Evolutionary conservation across 2,888 invertebrate genomes (phyloP).

Genomic region (Agonum fuliginosum): DNA sequence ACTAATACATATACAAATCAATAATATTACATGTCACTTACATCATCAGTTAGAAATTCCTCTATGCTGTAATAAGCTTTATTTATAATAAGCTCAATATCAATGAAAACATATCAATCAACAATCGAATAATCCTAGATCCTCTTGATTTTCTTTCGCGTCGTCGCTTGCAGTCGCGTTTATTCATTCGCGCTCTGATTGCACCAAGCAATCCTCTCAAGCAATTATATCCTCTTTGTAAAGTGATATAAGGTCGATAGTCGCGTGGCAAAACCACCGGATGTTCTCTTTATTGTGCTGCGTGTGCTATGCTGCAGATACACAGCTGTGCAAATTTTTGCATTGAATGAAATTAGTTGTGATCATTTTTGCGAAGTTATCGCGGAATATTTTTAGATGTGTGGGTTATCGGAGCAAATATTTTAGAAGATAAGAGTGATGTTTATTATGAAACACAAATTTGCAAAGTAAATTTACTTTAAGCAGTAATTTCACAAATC

Average conservation of each 20-base stretch:
- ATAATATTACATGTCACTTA: too few species aligned
- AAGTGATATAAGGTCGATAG: background rate
- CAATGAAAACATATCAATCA: too few species aligned
- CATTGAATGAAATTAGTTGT: background rate
- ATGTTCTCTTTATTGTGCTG: background rate
- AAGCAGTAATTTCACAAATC: too few species aligned
- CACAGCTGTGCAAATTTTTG: constrained; percentile 13
- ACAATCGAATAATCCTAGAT: too few species aligned
- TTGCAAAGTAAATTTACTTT: too few species aligned
- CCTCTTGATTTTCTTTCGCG: background rate
- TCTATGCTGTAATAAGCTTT: too few species aligned
- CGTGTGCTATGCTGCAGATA: background rate
- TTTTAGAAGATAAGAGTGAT: too few species aligned
- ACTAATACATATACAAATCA: too few species aligned
- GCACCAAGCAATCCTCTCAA: background rate
- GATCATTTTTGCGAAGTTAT: background rate
- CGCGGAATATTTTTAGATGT: background rate
- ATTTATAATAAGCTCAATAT: too few species aligned
- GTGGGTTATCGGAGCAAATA: too few species aligned
- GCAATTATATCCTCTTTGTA: background rate
- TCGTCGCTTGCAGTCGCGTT: background rate
- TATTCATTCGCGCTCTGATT: constrained; percentile 5
- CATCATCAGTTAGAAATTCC: too few species aligned
- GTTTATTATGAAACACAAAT: too few species aligned
- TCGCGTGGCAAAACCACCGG: background rate